phyloP scores from a whole-genome alignment of 2,888 invertebrate genomes.

The Eupithecia subfuscata region DNA sequence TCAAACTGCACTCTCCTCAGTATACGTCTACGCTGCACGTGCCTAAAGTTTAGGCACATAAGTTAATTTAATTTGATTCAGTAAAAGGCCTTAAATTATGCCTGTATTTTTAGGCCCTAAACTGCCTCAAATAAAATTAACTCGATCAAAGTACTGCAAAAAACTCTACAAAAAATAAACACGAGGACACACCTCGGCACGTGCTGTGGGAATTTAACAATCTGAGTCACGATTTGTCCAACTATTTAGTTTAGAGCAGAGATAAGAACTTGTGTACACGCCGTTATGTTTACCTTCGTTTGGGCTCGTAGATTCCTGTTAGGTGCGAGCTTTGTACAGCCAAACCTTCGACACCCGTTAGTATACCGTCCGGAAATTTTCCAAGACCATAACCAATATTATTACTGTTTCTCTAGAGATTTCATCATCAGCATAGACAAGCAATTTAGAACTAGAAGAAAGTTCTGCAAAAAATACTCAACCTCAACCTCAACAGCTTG shows the following conservation, averaged over 20 bases:
- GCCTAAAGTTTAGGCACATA: too few relatives aligned
- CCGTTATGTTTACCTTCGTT: slow-evolving; percentile 69
- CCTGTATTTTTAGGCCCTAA: background rate
- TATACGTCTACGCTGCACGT: too few relatives aligned
- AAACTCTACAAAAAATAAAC: slow-evolving; percentile 45
- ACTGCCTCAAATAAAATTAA: background rate
- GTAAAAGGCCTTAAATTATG: too few relatives aligned
- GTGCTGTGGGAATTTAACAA: slow-evolving; percentile 57
- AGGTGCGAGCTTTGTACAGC: slow-evolving; percentile 1
- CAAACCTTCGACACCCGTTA: background rate
- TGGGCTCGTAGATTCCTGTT: slow-evolving; percentile 43
- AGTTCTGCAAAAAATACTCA: too few relatives aligned
- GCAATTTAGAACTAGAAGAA: too few relatives aligned
- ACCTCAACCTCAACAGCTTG: too few relatives aligned
- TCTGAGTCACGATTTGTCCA: slow-evolving; percentile 71
- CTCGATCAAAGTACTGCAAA: background rate
- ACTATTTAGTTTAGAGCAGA: slow-evolving; percentile 67
- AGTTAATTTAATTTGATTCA: too few relatives aligned
- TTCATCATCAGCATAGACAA: background rate
- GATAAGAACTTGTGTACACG: slow-evolving; percentile 70
- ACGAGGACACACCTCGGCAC: slow-evolving; percentile 61
- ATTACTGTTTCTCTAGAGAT: background rate
- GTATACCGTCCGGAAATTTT: background rate
- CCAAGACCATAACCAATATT: background rate
- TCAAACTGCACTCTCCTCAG: background rate